Evolutionary conservation across 2,888 invertebrate species (phyloP).

Genomic region (Xanthia icteritia): DNA sequence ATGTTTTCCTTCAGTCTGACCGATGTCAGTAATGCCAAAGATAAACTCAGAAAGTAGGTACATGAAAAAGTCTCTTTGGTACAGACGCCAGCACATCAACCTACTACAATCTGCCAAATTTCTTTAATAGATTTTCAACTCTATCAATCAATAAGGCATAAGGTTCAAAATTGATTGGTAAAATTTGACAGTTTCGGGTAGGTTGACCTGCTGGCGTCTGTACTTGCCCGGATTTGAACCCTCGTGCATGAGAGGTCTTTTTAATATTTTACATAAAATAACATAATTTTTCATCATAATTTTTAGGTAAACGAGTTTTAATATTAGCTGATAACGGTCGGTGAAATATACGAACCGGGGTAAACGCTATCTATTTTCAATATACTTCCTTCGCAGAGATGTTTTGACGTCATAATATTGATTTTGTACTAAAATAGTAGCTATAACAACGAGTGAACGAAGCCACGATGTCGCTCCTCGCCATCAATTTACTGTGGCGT

Average conservation of each 20-base stretch:
- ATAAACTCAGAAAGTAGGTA: neutral
- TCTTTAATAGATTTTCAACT: too few species aligned
- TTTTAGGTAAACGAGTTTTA: conserved; percentile 16
- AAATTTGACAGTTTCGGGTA: too few species aligned
- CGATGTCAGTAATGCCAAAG: neutral
- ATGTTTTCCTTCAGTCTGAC: neutral
- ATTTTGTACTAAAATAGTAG: conserved; percentile 60
- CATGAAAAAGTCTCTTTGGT: neutral
- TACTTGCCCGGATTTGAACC: too few species aligned
- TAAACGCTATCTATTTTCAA: conserved; percentile 34
- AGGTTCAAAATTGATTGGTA: too few species aligned
- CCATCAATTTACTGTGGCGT: conserved; percentile 27
- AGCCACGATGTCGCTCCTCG: conserved; percentile 29
- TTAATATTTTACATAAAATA: conserved; percentile 7
- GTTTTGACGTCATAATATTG: conserved; percentile 58
- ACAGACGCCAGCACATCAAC: too few species aligned
- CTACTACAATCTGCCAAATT: too few species aligned
- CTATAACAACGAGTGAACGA: conserved; percentile 30
- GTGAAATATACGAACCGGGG: neutral
- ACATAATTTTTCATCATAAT: conserved; percentile 6
- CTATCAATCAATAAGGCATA: too few species aligned
- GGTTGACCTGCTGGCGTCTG: too few species aligned
- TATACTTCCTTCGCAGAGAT: conserved; percentile 30
- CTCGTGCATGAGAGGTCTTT: neutral
- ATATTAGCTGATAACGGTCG: conserved; percentile 5